phyloP scores from a whole-genome alignment of 2,113 vertebrate species.

The Irena cyanogastra region DNA sequence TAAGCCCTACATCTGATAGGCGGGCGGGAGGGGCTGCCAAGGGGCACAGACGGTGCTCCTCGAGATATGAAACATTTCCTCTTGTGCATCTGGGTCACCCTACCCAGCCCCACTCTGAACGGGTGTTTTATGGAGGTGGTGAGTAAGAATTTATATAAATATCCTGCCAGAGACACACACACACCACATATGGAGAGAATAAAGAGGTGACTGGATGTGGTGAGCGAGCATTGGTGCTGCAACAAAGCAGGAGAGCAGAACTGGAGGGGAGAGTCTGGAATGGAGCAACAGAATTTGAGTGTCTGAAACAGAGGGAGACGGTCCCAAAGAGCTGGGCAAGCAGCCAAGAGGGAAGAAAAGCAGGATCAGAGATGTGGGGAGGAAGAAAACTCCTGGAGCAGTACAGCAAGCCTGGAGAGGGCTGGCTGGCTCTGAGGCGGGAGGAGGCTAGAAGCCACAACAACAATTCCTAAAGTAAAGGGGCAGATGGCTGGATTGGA shows the following conservation, averaged over 20 bases:
- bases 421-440: not conserved
- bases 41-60: slow-evolving; percentile 65
- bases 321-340: not conserved
- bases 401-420: not conserved
- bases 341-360: not conserved
- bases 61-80: slow-evolving; percentile 67
- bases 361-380: not conserved
- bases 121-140: slow-evolving; percentile 62
- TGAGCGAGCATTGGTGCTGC: not conserved
- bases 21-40: slow-evolving; percentile 11
- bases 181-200: slow-evolving; percentile 46
- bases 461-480: not conserved
- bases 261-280: not conserved
- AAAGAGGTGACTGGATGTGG: not conserved
- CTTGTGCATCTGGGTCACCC: slow-evolving; percentile 62
- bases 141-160: slow-evolving; percentile 62
- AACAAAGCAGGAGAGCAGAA: not conserved
- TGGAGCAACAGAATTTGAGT: not conserved
- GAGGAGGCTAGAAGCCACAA: not conserved
- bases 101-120: slow-evolving; percentile 38
- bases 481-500: not conserved
- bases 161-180: slow-evolving; percentile 30
- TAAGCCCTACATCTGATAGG: slow-evolving; percentile 43
- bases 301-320: not conserved
- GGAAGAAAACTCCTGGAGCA: not conserved